These are phyloP conservation scores for Dermatemys mawii DNA, from an alignment of 2,113 vertebrate species.

Conservation along the genomic window DNA sequence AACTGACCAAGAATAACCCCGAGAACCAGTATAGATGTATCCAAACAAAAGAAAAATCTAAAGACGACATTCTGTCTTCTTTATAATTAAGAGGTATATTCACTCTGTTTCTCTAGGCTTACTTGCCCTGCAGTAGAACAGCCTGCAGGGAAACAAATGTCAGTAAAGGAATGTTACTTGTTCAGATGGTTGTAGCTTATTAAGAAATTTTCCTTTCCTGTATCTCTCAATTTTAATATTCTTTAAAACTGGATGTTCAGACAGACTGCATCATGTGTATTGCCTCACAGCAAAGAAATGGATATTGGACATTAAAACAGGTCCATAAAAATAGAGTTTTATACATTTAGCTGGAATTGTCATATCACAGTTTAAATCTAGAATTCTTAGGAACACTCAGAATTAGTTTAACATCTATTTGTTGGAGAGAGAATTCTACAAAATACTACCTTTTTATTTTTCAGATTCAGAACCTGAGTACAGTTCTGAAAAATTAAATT, in stretches of 20 bases:
- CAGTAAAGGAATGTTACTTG: neutral
- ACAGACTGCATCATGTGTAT: rapidly evolving
- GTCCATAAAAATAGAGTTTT: neutral
- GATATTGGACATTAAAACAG: neutral
- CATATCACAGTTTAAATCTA: neutral
- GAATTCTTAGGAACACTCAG: neutral
- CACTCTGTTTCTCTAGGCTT: neutral
- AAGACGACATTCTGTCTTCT: neutral
- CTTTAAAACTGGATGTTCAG: neutral
- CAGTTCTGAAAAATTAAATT: neutral
- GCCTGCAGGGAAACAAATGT: neutral
- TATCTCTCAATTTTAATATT: neutral
- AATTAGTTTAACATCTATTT: neutral
- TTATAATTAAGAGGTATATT: neutral
- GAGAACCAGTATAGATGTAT: neutral
- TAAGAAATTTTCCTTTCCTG: neutral
- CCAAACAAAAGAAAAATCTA: neutral
- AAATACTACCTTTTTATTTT: rapidly evolving
- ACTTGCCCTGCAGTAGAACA: neutral
- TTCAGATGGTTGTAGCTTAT: neutral
- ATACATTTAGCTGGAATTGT: neutral
- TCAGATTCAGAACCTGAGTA: neutral
- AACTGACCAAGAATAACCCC: neutral
- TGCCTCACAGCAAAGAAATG: neutral
- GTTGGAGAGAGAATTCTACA: neutral